Conservation (phyloP, 2,888 invertebrate genomes). For the Microctonus aethiopoides region DNA sequence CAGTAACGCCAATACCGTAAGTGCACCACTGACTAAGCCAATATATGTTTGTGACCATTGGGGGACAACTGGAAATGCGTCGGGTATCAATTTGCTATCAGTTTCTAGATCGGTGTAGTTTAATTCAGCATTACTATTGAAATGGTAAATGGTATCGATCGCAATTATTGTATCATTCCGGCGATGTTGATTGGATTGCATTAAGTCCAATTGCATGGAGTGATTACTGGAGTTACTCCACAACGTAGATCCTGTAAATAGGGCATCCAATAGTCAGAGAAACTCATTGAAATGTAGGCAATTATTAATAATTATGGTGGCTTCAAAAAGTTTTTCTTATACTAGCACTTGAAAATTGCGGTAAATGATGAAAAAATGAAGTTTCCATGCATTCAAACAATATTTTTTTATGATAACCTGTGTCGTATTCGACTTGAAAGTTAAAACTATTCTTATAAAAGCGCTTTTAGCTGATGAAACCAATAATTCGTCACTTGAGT, state of each 20-base stretch:
- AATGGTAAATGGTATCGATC: constrained; percentile 40
- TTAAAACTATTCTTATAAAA: no score
- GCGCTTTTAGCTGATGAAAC: no score
- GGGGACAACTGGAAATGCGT: constrained; percentile 72
- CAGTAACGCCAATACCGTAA: constrained; percentile 75
- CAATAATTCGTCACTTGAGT: no score
- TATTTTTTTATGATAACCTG: no score
- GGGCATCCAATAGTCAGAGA: constrained; percentile 24
- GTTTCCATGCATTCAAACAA: no score
- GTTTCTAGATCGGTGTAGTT: constrained; percentile 56
- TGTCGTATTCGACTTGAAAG: no score
- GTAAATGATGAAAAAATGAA: no score
- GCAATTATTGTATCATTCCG: constrained; percentile 29
- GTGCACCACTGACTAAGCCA: constrained; percentile 73
- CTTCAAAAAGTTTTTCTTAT: no score
- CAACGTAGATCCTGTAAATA: constrained; percentile 43
- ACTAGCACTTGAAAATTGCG: no score
- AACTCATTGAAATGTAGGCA: background rate
- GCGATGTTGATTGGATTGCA: constrained; percentile 3
- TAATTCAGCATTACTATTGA: constrained; percentile 36
- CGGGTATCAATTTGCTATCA: constrained; percentile 67
- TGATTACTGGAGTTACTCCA: constrained; percentile 33
- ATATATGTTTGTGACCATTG: constrained; percentile 66
- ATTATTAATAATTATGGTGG: no score
- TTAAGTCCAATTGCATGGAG: constrained; percentile 20